A percentile compares a stretch with the other conserved stretches of the same genome.
Evolutionary conservation across 1,140 invertebrate species (phyloP).

Genomic region (Lerema accius): DNA sequence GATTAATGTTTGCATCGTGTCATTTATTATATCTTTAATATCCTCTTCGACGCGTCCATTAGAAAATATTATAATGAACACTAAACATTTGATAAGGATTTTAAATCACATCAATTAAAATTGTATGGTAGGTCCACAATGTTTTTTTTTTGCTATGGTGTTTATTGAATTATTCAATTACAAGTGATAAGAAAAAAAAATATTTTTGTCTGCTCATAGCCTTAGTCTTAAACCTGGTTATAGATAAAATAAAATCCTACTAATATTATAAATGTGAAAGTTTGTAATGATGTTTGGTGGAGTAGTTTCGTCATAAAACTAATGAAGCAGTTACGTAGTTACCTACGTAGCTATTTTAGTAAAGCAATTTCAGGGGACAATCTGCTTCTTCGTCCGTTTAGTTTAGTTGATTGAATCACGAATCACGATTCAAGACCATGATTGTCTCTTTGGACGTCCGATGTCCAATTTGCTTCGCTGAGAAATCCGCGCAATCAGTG

Average conservation of each 20-base stretch:
- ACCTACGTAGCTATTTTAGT: constrained; percentile 22
- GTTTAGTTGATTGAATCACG: constrained; percentile 31
- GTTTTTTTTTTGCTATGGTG: too few relatives aligned
- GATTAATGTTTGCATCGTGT: constrained; percentile 11
- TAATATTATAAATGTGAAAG: too few relatives aligned
- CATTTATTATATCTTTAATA: not conserved
- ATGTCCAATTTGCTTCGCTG: not conserved
- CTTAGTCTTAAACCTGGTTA: too few relatives aligned
- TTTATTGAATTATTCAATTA: too few relatives aligned
- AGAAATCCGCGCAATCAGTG: constrained; percentile 1
- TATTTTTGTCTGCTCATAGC: too few relatives aligned
- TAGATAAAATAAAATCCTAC: too few relatives aligned
- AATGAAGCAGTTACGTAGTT: constrained; percentile 13
- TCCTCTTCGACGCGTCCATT: not conserved
- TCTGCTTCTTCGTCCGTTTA: constrained; percentile 30
- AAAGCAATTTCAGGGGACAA: constrained; percentile 28
- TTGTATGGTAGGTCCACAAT: too few relatives aligned
- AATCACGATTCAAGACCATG: constrained; percentile 25
- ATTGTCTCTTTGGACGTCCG: constrained; percentile 24
- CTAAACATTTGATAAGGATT: too few relatives aligned
- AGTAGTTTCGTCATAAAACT: not conserved
- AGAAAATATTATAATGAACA: too few relatives aligned
- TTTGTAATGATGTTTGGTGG: too few relatives aligned
- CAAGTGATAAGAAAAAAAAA: too few relatives aligned
- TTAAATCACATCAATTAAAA: too few relatives aligned